Evolutionary conservation across 1,140 invertebrate genomes (phyloP), one percentile per base, ranked within the genome.

Genomic region (Kradibia gibbosae): DNA sequence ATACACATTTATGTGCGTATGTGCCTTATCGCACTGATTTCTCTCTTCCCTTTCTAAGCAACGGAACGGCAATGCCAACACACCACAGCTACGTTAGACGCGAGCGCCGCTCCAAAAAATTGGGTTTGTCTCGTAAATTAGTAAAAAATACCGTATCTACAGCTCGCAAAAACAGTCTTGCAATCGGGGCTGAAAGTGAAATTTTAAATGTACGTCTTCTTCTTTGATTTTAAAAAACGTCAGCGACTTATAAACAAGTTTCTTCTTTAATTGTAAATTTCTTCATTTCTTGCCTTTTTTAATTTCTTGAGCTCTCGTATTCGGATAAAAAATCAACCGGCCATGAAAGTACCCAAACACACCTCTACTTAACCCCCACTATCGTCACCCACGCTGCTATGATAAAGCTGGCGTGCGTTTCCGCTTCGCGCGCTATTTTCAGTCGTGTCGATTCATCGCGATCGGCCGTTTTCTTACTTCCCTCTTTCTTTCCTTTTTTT

Each of bases 381-480:
- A 36, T n/a, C 20, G 13, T 22, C 39, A 45, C 70, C 70, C 70
- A 31, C 70, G 25, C 53, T 55, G 55, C 42, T 70, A 79, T 65
- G 71, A 78, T 79, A 79, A 55, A 34, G 34, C 67, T 31, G 39
- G 22, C 70, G 73, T 45, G 73, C 73, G 53, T 71, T 82, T 82
- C 80, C 80, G 80, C 65, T 65, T 82, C 75, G 75, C 70, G 74
- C 39, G 70, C 75, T 76, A 77, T 82, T 71, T 78, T 82, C 75
- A 78, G 62, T 22, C 71, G 62, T 74, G 62, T 60, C 17, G 71
- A 67, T 74, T 67, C 83, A 45, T 73, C 71, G 80, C 78, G 73
- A 74, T 28, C 73, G 34, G 57, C 25, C 48, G 13, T 20, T 48
- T 48, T 31, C n/a, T 62, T 31, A 5, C n/a, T n/a, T n/a, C n/a